Evolutionary conservation across 2,888 invertebrate genomes (phyloP).

Genomic region (Pelosia muscerda): DNA sequence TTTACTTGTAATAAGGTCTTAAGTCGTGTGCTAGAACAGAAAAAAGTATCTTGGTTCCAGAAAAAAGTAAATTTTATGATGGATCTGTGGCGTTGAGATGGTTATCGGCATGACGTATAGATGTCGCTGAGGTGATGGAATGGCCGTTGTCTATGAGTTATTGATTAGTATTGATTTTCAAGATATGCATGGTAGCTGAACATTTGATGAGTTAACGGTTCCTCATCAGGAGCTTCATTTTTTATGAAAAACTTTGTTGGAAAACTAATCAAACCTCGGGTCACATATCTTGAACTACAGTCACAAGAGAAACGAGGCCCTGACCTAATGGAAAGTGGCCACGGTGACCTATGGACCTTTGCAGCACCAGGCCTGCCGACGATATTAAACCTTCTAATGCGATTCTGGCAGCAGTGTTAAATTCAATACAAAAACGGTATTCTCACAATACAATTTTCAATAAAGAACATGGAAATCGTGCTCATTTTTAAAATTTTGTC

Average conservation of each 20-base stretch:
- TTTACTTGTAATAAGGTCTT: neutral
- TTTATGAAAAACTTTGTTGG: neutral
- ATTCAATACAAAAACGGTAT: too few species aligned
- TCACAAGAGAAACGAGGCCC: too few species aligned
- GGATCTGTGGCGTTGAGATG: constrained; percentile 52
- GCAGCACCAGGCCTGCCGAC: too few species aligned
- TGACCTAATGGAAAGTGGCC: too few species aligned
- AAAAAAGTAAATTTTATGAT: constrained; percentile 45
- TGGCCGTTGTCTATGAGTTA: constrained; percentile 19
- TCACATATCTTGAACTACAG: too few species aligned
- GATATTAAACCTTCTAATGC: too few species aligned
- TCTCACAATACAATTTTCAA: too few species aligned
- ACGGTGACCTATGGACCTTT: too few species aligned
- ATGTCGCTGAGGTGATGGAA: constrained; percentile 52
- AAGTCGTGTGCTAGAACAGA: constrained; percentile 9
- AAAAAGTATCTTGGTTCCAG: constrained; percentile 34
- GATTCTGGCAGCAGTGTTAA: too few species aligned
- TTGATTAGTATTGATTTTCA: constrained; percentile 31
- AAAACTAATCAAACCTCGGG: too few species aligned
- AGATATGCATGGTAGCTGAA: constrained; percentile 45
- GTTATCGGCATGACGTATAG: constrained; percentile 62
- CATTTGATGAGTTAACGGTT: constrained; percentile 30
- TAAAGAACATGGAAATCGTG: too few species aligned
- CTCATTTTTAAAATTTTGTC: too few species aligned
- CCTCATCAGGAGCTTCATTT: neutral